Evolutionary conservation across 2,888 invertebrate species (phyloP), one percentile per base, ranked within the genome.

Genomic region (Drosophila colorata): DNA sequence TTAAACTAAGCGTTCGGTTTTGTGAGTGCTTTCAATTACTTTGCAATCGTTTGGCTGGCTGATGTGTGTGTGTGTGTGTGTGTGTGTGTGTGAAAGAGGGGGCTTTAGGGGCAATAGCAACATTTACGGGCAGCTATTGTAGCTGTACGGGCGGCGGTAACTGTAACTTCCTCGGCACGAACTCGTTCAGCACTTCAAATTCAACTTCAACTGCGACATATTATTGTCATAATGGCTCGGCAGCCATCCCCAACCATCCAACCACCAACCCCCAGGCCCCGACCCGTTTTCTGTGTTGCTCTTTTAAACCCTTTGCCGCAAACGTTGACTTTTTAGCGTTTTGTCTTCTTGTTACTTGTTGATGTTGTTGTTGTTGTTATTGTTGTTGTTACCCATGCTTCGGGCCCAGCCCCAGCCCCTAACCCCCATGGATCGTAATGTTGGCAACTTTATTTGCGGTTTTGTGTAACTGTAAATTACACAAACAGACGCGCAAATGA

Each of bases 401-500:
- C 33, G 11, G 25, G 9, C 20, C n/a, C 28, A 23, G 0, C 8
- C 4, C 46, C 20, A 20, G 20, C 13, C 23, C 38, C 13, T 13
- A 13, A 11, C 11, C 40, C 38, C 40, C n/a, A 28, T 73, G 48
- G 56, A 65, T 82, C 83, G 77, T 82, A 82, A 80, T 76, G 85
- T 87, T 85, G 74, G 74, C 82, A 85, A 79, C 73, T 84, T 84
- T 84, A 84, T 84, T 87, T 84, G 85, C 87, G 83, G 87, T 87
- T 87, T 83, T 78, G 85, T 81, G 72, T 77, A 73, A 74, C 80
- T 87, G 86, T 84, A 85, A 83, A 81, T 84, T 87, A 85, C 88
- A 65, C 70, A 82, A 87, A 83, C 87, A 86, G 86, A 82, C 82
- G 80, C 81, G 73, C 80, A 79, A 81, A 82, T 82, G 86, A 81